phyloP scores from a whole-genome alignment of 2,797 vertebrate genomes.

The Tokudaia tokunoshimensis region DNA sequence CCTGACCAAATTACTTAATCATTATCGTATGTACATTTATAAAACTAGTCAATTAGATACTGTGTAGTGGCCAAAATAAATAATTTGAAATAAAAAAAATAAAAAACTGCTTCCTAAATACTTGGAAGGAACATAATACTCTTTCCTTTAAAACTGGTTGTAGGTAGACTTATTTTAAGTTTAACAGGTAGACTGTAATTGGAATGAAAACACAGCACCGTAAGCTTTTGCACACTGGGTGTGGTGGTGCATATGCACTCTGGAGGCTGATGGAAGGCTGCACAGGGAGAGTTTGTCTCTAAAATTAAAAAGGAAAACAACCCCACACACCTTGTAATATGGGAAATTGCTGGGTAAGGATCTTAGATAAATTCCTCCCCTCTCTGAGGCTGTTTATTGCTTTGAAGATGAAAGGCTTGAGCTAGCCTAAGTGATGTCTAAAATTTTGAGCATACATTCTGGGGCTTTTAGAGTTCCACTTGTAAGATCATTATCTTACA shows the following conservation, averaged over 20 bases:
- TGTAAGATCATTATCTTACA: slow-evolving; percentile 52
- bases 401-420: slow-evolving; percentile 32
- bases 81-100: slow-evolving; percentile 62
- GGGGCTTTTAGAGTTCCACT: background rate
- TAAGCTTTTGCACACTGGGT: background rate
- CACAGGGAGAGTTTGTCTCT: background rate
- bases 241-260: background rate
- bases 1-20: background rate
- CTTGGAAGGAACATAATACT: background rate
- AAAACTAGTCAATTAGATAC: background rate
- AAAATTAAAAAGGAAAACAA: background rate
- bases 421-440: background rate
- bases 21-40: slow-evolving; percentile 6
- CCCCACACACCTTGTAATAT: background rate
- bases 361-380: slow-evolving; percentile 29
- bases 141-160: slow-evolving; percentile 18
- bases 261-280: background rate
- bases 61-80: background rate
- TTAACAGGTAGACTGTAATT: slow-evolving; percentile 40
- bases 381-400: slow-evolving; percentile 49
- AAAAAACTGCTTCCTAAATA: slow-evolving; percentile 17
- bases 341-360: background rate
- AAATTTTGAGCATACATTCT: slow-evolving; percentile 28
- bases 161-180: slow-evolving; percentile 35
- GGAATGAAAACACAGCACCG: background rate